Evolutionary conservation across 2,797 vertebrate species (phyloP).

Genomic region (Loriculus beryllinus): DNA sequence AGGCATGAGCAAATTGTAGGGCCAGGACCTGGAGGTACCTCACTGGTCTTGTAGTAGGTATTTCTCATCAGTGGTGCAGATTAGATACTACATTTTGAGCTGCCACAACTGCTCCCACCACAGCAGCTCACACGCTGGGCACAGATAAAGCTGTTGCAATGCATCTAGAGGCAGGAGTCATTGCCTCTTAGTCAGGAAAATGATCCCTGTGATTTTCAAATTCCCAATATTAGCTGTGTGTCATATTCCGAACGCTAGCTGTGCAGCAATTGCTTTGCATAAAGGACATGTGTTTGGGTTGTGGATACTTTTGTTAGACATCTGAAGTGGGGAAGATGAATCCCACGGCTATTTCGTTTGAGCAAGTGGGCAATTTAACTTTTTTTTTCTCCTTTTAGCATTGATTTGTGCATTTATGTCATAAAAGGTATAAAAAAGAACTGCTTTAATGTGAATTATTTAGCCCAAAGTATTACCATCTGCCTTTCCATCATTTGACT

Average conservation of each 20-base stretch:
- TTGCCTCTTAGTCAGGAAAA: neutral
- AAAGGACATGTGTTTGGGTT: neutral
- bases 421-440: neutral
- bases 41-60: neutral
- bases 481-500: neutral
- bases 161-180: neutral
- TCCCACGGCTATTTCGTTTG: neutral
- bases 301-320: neutral
- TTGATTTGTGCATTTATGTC: neutral
- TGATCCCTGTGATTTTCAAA: neutral
- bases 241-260: neutral
- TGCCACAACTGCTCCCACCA: neutral
- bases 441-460: neutral
- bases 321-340: neutral
- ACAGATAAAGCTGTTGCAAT: neutral
- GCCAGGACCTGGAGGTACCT: neutral
- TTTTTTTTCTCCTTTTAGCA: neutral
- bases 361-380: neutral
- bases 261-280: neutral
- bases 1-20: neutral
- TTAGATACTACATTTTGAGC: neutral
- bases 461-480: neutral
- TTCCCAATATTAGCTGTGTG: neutral
- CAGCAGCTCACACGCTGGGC: accelerated
- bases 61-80: neutral